Evolutionary conservation across 1,140 invertebrate species (phyloP), one percentile per base, ranked within the genome.

Genomic region (Lineus longissimus): DNA sequence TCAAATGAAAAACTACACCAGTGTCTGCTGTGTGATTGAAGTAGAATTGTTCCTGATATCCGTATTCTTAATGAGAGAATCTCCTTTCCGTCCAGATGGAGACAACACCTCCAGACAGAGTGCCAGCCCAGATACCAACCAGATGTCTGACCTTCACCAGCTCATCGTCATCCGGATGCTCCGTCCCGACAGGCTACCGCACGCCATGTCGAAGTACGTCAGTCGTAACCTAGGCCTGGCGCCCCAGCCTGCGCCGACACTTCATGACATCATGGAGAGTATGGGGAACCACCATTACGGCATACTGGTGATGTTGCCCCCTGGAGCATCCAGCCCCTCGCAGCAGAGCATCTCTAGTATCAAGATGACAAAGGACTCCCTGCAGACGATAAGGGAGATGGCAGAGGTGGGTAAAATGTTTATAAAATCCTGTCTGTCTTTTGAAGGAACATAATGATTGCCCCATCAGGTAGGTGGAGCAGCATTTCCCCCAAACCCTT

Each of bases 91-190:
- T 36, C 15, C 33, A 36, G 33, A 36, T 36, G 33, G 33, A 7
- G 33, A 36, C 33, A 15, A 4, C 33, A 36, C 33, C 33, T 36
- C 33, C 33, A 36, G 33, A 15, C 33, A 15, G 15, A 36, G 33
- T 36, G 15, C 33, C 4, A 36, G 33, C 33, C 33, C 33, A 4
- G 33, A 36, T 4, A 7, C 33, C 33, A 36, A 36, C 33, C 33
- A 36, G n/a, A 7, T 51, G n/a, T 51, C 71, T 40, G 77, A 80
- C 56, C 77, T 80, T 69, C 78, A 80, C 60, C 75, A 74, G 29
- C 70, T 80, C 9, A 62, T 80, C 15, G 58, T 80, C 2, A 47
- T 80, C n/a, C 72, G 78, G n/a, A 78, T 80, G 73, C 66, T 80
- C 19, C 64, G 78, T 17, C 77, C 76, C 15, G 78, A 80, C 66